Percentiles rank a stretch among this genome's conserved stretches.
Evolutionary conservation across 2,797 vertebrate genomes (phyloP).

Genomic region (Mormyrus hasselquistii): DNA sequence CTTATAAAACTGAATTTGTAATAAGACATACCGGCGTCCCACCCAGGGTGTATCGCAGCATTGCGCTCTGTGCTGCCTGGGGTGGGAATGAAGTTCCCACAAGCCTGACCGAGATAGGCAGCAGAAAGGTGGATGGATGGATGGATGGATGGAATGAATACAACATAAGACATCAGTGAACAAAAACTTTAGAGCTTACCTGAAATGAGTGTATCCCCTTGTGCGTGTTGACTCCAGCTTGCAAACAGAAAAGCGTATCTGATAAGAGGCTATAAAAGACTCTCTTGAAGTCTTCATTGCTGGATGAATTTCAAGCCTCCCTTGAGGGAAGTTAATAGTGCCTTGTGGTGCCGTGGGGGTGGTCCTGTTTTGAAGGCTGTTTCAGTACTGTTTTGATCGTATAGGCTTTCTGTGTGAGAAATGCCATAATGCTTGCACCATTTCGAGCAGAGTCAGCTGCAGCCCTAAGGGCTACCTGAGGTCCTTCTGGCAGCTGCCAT

Average conservation of each 20-base stretch:
- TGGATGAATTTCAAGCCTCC: constrained; percentile 32
- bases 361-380: neutral
- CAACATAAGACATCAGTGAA: neutral
- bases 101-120: neutral
- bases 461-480: neutral
- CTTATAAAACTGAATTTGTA: neutral
- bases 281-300: constrained; percentile 24
- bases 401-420: neutral
- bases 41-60: neutral
- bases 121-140: neutral
- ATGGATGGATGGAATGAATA: neutral
- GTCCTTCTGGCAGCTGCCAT: neutral
- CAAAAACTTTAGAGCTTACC: neutral
- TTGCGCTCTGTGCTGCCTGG: neutral
- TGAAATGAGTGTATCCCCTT: neutral
- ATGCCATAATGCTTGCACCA: neutral
- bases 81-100: neutral
- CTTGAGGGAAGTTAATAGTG: constrained; percentile 24
- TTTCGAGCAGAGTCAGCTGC: neutral
- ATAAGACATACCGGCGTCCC: neutral
- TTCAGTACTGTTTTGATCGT: neutral
- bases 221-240: neutral
- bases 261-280: neutral
- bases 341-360: neutral
- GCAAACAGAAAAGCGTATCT: neutral